These are phyloP conservation scores for Meloidogyne chitwoodi DNA, from an alignment of 1,140 invertebrate genomes.

Conservation along the genomic window DNA sequence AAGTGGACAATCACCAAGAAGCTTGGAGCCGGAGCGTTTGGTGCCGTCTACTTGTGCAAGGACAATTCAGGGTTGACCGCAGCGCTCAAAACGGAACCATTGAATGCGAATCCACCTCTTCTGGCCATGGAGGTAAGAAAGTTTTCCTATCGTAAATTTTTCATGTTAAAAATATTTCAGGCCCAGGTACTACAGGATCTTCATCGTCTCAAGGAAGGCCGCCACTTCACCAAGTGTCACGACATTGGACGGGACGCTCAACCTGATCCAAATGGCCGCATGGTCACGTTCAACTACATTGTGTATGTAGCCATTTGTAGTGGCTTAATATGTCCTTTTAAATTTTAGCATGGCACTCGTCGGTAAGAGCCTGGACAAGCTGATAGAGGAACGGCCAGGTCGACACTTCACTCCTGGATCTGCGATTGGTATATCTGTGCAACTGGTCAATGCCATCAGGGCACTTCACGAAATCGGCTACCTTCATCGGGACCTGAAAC, in stretches of 20 bases:
- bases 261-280: background rate
- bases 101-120: background rate
- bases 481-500: conserved; percentile 45
- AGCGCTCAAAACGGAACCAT: background rate
- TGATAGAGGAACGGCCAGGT: background rate
- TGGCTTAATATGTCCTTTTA: background rate
- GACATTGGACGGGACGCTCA: conserved; percentile 21
- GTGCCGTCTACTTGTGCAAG: background rate
- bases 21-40: conserved; percentile 14
- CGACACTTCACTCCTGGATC: conserved; percentile 28
- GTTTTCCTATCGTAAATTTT: background rate
- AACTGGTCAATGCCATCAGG: conserved; percentile 39
- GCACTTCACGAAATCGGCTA: conserved; percentile 41
- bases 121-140: background rate
- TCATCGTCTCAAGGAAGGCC: background rate
- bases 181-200: background rate
- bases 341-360: background rate
- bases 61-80: background rate
- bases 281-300: background rate
- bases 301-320: background rate
- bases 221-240: background rate
- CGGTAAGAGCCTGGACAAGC: background rate
- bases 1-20: conserved; percentile 14
- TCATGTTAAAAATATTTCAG: background rate
- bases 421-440: conserved; percentile 33